Conservation (phyloP, 2,113 vertebrate genomes). For the Uria aalge region DNA sequence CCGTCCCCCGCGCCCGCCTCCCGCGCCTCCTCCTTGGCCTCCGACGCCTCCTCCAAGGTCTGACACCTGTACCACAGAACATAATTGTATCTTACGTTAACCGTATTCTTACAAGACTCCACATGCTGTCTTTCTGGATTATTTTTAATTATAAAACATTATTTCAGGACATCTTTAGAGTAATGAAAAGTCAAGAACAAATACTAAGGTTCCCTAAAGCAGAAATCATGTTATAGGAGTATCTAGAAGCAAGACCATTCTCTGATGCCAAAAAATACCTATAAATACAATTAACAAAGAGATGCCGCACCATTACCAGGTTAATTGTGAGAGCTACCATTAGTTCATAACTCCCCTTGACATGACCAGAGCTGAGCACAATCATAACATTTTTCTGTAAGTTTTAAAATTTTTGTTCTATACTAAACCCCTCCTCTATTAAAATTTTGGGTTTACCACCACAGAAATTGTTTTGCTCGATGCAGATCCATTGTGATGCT, state of each 20-base stretch:
- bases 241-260: background rate
- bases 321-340: background rate
- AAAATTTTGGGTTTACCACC: background rate
- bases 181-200: background rate
- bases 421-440: background rate
- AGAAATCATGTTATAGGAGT: background rate
- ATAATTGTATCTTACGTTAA: background rate
- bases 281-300: background rate
- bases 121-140: background rate
- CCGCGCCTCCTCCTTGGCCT: slow-evolving; percentile 35
- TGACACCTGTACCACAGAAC: slow-evolving; percentile 58
- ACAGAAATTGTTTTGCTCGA: background rate
- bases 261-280: background rate
- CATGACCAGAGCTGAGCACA: background rate
- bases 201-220: background rate
- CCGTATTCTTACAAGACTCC: background rate
- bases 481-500: background rate
- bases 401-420: background rate
- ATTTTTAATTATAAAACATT: background rate
- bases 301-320: background rate
- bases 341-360: too few species aligned
- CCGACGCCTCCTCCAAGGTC: background rate
- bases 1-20: background rate
- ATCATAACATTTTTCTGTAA: background rate
- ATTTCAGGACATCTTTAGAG: background rate